Conservation (phyloP, 2,888 invertebrate species). For the Copidosoma aretas region DNA sequence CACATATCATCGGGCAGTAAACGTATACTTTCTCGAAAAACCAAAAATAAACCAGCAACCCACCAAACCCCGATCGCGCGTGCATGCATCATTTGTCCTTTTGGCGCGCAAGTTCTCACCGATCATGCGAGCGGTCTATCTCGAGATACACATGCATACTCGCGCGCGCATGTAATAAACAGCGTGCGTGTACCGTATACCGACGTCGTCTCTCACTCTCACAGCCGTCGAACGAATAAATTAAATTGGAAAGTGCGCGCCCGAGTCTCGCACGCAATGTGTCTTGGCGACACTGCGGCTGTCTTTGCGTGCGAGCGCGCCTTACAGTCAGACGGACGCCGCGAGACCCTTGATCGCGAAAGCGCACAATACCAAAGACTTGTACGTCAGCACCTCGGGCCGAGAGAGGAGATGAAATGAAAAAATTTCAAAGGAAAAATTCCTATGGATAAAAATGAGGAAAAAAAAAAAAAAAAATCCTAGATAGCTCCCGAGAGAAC, state of each 20-base stretch:
- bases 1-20: too few relatives aligned
- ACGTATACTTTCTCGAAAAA: not conserved
- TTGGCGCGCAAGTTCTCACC: not conserved
- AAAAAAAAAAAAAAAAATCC: too few relatives aligned
- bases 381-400: too few relatives aligned
- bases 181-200: slow-evolving; percentile 20
- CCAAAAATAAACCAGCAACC: not conserved
- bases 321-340: too few relatives aligned
- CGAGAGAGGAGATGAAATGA: too few relatives aligned
- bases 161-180: too few relatives aligned
- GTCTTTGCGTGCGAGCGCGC: too few relatives aligned
- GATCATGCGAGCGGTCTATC: too few relatives aligned
- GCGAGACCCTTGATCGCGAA: too few relatives aligned
- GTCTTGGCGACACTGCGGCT: slow-evolving; percentile 53
- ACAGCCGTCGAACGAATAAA: slow-evolving; percentile 51
- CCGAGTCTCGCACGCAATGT: slow-evolving; percentile 51
- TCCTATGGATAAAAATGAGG: not conserved
- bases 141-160: not conserved
- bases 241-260: slow-evolving; percentile 50
- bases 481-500: too few relatives aligned
- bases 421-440: too few relatives aligned
- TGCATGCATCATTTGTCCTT: slow-evolving; percentile 24
- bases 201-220: slow-evolving; percentile 39
- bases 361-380: not conserved
- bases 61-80: too few relatives aligned